Percentiles rank a stretch among this genome's conserved stretches.
These are phyloP conservation scores for Hemaris fuciformis DNA, from an alignment of 2,888 invertebrate genomes.

Conservation along the genomic window DNA sequence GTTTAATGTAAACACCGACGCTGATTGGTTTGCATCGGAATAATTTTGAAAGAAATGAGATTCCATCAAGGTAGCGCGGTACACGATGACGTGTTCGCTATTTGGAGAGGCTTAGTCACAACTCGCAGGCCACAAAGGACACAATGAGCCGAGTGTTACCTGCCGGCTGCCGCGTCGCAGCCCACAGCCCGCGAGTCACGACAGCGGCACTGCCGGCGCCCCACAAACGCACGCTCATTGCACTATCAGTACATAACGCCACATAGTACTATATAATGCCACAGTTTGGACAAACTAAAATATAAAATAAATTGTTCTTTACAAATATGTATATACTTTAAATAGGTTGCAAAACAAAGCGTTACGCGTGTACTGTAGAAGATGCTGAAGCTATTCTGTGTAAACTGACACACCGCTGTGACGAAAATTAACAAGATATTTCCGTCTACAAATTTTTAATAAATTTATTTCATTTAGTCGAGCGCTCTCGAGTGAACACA, in stretches of 20 bases:
- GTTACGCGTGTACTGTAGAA: too few species aligned
- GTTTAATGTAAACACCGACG: neutral
- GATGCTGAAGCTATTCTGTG: too few species aligned
- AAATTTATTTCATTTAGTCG: too few species aligned
- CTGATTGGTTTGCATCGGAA: neutral
- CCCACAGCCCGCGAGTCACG: too few species aligned
- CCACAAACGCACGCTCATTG: neutral
- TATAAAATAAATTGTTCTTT: too few species aligned
- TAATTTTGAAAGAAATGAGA: neutral
- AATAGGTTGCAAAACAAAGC: too few species aligned
- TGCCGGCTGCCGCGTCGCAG: too few species aligned
- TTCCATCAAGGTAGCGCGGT: neutral
- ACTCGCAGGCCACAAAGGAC: neutral
- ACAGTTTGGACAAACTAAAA: neutral
- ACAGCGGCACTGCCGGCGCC: neutral
- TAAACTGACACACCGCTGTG: too few species aligned
- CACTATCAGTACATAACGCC: neutral
- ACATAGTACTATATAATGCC: neutral
- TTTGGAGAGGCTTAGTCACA: neutral
- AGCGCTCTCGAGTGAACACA: too few species aligned
- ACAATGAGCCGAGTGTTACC: neutral
- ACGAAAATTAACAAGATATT: too few species aligned
- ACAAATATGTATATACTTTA: too few species aligned
- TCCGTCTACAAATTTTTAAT: too few species aligned
- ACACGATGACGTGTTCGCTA: neutral